These are phyloP conservation scores for Pseudopleuronectes americanus DNA, from an alignment of 2,797 vertebrate genomes.

Conservation along the genomic window DNA sequence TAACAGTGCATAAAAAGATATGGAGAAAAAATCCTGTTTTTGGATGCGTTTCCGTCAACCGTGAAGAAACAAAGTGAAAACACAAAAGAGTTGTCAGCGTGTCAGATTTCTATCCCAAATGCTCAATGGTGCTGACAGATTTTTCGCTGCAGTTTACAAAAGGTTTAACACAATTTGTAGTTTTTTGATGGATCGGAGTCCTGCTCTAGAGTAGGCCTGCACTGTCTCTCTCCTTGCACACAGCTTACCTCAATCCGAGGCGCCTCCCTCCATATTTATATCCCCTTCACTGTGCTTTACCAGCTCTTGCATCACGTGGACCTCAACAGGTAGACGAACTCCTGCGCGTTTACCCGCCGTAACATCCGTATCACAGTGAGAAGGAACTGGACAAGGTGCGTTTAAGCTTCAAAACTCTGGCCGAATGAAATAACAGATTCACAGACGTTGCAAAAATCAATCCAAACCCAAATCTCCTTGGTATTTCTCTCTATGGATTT, in stretches of 20 bases:
- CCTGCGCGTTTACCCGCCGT: constrained; percentile 63
- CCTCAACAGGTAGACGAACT: constrained; percentile 33
- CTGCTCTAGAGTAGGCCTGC: constrained; percentile 60
- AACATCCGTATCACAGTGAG: constrained; percentile 46
- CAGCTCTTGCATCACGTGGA: constrained; percentile 30
- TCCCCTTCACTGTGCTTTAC: constrained; percentile 64
- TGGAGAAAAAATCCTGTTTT: constrained; percentile 71
- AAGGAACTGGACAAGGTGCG: constrained; percentile 42
- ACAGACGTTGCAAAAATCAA: constrained; percentile 24
- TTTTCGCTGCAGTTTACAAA: constrained; percentile 72
- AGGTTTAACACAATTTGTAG: constrained; percentile 54
- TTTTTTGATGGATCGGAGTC: constrained; percentile 62
- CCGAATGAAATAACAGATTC: constrained; percentile 2
- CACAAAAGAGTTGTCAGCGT: constrained; percentile 58
- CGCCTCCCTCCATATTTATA: constrained; percentile 45
- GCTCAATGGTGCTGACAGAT: constrained; percentile 74
- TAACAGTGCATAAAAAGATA: constrained; percentile 80
- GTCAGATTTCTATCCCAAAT: constrained; percentile 68
- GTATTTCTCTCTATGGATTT: constrained; percentile 36
- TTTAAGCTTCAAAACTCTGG: constrained; percentile 42
- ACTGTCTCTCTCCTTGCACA: constrained; percentile 70
- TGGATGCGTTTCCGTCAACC: constrained; percentile 77
- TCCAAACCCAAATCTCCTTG: constrained; percentile 39
- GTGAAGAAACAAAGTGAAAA: constrained; percentile 61
- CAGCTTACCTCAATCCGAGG: constrained; percentile 71